phyloP scores from a whole-genome alignment of 1,140 invertebrate species.

The Ips nitidus region DNA sequence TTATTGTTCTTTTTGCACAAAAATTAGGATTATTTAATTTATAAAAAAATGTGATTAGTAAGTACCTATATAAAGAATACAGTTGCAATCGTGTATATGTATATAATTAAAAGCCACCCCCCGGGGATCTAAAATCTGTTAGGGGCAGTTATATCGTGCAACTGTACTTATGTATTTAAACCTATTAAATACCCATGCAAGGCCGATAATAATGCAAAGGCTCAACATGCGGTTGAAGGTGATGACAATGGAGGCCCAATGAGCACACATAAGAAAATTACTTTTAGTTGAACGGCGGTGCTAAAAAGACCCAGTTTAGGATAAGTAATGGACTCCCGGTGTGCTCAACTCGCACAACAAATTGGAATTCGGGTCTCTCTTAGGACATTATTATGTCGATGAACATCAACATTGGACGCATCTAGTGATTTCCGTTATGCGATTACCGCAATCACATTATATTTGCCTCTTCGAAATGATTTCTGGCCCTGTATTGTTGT shows the following conservation, averaged over 20 bases:
- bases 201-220: background rate
- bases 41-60: no score
- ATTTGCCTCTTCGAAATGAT: slow-evolving; percentile 40
- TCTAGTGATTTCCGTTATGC: slow-evolving; percentile 49
- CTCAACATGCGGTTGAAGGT: slow-evolving; percentile 36
- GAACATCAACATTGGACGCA: slow-evolving; percentile 49
- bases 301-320: slow-evolving; percentile 52
- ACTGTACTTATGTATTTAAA: no score
- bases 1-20: no score
- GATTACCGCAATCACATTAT: slow-evolving; percentile 53
- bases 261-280: slow-evolving; percentile 47
- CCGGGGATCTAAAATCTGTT: no score
- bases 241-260: slow-evolving; percentile 38
- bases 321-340: slow-evolving; percentile 50
- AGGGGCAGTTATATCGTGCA: no score
- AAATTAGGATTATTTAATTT: no score
- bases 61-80: no score
- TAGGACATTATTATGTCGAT: slow-evolving; percentile 41
- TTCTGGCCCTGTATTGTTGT: slow-evolving; percentile 43
- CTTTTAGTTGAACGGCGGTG: slow-evolving; percentile 46
- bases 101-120: no score
- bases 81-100: no score
- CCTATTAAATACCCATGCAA: slow-evolving; percentile 2
- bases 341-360: slow-evolving; percentile 44
- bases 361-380: slow-evolving; percentile 32